Conservation (phyloP, 2,797 vertebrate species). For the Pseudotriccus pelzelni region DNA sequence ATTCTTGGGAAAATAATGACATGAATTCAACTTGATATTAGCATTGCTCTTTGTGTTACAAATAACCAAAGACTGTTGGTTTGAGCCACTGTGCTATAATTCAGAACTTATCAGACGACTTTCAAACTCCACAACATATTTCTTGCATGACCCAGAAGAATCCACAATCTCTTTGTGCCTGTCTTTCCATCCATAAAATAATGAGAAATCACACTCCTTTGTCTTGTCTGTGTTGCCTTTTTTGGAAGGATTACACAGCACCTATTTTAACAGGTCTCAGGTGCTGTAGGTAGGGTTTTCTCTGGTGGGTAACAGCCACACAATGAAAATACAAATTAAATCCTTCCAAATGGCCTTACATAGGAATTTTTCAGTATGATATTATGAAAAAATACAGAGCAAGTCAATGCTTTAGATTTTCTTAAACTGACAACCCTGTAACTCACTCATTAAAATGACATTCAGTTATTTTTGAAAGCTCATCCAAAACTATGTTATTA, state of each 20-base stretch:
- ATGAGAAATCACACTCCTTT: not conserved
- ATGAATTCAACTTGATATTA: not conserved
- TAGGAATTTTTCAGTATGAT: not conserved
- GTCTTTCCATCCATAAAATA: not conserved
- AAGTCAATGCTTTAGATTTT: not conserved
- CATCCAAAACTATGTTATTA: not conserved
- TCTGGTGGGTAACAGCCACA: not conserved
- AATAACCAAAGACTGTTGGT: not conserved
- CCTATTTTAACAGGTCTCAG: not conserved
- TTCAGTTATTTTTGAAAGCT: not conserved
- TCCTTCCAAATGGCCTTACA: not conserved
- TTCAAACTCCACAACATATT: not conserved
- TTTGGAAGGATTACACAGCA: not conserved
- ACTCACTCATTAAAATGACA: not conserved
- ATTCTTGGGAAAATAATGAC: not conserved
- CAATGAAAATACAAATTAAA: not conserved
- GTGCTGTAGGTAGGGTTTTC: not conserved
- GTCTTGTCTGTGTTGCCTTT: not conserved
- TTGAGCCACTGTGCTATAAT: not conserved
- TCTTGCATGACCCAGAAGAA: not conserved
- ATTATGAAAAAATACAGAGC: not conserved
- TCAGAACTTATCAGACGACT: not conserved
- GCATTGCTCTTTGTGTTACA: not conserved
- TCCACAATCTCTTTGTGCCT: not conserved
- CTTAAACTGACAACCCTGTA: not conserved